Conservation (phyloP, 1,140 invertebrate genomes). For the Steinernema khuongi region DNA sequence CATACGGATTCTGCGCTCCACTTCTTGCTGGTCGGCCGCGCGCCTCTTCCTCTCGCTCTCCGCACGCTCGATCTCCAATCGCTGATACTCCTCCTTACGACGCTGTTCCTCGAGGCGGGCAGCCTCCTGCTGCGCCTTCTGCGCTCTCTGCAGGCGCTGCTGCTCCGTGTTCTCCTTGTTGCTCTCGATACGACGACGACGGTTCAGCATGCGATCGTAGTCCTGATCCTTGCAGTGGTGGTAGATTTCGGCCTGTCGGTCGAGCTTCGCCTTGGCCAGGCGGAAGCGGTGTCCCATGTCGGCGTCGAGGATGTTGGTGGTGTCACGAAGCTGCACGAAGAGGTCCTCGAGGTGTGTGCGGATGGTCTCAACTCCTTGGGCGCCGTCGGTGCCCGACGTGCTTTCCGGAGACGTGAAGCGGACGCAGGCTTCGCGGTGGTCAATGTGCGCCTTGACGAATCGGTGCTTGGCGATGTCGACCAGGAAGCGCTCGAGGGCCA, state of each 20-base stretch:
- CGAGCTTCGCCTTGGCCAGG: constrained; percentile 42
- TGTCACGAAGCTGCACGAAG: constrained; percentile 43
- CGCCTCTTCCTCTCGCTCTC: constrained; percentile 48
- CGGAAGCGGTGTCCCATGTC: constrained; percentile 21
- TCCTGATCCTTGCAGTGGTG: constrained; percentile 41
- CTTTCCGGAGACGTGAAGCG: constrained; percentile 47
- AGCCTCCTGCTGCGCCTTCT: constrained; percentile 40
- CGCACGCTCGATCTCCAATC: constrained; percentile 51
- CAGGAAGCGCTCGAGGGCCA: constrained; percentile 50
- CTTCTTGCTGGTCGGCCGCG: constrained; percentile 45
- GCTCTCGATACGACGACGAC: constrained; percentile 51
- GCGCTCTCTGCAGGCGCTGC: constrained; percentile 44
- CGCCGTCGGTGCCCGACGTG: no score
- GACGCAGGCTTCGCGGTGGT: constrained; percentile 51
- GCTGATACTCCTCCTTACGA: constrained; percentile 50
- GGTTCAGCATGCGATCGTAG: constrained; percentile 50
- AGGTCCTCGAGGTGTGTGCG: constrained; percentile 44
- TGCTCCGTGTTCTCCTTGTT: constrained; percentile 54
- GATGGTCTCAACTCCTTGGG: constrained; percentile 41
- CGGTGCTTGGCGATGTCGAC: constrained; percentile 54
- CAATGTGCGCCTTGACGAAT: constrained; percentile 48
- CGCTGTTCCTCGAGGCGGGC: constrained; percentile 49
- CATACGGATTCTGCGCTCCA: constrained; percentile 34
- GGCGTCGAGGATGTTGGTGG: constrained; percentile 37
- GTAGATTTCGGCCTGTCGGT: constrained; percentile 44